phyloP scores from a whole-genome alignment of 2,888 invertebrate species.

The Phania funesta region DNA sequence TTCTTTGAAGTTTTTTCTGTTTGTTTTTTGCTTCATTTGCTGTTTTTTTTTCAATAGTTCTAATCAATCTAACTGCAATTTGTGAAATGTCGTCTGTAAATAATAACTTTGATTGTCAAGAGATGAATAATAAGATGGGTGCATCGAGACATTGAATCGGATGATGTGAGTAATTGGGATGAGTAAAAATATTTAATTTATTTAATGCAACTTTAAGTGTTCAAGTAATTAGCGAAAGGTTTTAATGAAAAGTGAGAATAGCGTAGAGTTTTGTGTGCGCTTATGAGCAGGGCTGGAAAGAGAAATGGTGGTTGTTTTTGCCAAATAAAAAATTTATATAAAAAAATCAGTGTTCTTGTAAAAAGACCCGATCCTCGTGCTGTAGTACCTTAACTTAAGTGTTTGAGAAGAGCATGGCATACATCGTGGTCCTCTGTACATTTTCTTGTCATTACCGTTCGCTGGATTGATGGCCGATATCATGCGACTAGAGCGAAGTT shows the following conservation, averaged over 20 bases:
- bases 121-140: constrained; percentile 16
- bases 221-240: constrained; percentile 11
- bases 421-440: too few species aligned
- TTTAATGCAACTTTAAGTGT: background rate
- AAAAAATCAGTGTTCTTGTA: too few species aligned
- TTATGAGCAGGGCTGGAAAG: too few species aligned
- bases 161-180: background rate
- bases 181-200: constrained; percentile 8
- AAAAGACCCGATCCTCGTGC: too few species aligned
- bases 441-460: too few species aligned
- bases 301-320: too few species aligned
- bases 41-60: constrained; percentile 29
- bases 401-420: too few species aligned
- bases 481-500: too few species aligned
- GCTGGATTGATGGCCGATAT: too few species aligned
- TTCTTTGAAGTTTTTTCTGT: background rate
- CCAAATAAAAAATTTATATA: too few species aligned
- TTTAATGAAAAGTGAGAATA: constrained; percentile 6
- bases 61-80: constrained; percentile 51
- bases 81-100: constrained; percentile 64
- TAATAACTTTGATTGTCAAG: constrained; percentile 49
- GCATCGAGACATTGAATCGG: background rate
- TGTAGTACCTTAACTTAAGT: too few species aligned
- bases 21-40: background rate
- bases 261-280: background rate